These are phyloP conservation scores for Pantala flavescens DNA, from an alignment of 1,140 invertebrate species.

Conservation along the genomic window DNA sequence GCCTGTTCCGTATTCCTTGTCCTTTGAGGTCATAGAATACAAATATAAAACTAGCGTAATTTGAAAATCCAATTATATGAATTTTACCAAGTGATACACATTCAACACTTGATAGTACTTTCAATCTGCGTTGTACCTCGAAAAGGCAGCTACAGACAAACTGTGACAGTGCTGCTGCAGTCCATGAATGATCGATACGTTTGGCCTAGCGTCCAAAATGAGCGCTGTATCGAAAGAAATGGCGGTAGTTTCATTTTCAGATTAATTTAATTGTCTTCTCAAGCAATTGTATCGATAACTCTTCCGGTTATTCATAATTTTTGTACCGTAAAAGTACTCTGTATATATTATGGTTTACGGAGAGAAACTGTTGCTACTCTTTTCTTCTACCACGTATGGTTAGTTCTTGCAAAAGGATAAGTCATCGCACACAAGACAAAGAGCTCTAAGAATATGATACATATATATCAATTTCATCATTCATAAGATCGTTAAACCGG, in stretches of 20 bases:
- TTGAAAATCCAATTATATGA: neutral
- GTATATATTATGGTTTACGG: too few species aligned
- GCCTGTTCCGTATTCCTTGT: conserved; percentile 7
- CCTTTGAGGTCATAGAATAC: conserved; percentile 5
- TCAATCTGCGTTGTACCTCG: conserved; percentile 8
- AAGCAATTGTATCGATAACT: too few species aligned
- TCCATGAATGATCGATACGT: conserved; percentile 3
- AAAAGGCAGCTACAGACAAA: neutral
- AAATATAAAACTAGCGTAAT: neutral
- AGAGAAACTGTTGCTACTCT: too few species aligned
- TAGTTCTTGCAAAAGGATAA: too few species aligned
- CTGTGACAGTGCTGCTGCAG: conserved; percentile 6
- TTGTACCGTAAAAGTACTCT: too few species aligned
- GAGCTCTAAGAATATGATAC: too few species aligned
- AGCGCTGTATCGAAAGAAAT: neutral
- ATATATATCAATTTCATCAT: too few species aligned
- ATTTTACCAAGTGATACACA: neutral
- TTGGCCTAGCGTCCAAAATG: conserved; percentile 2
- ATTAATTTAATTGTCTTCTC: too few species aligned
- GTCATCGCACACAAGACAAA: too few species aligned
- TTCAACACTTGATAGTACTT: neutral
- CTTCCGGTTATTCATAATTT: too few species aligned
- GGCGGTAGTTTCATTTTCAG: neutral
- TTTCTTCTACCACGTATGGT: too few species aligned
- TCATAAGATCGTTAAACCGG: too few species aligned